Percentiles rank a stretch among this genome's conserved stretches.
These are phyloP conservation scores for Myioborus melanocephalus DNA, from an alignment of 2,797 vertebrate genomes.

Conservation along the genomic window DNA sequence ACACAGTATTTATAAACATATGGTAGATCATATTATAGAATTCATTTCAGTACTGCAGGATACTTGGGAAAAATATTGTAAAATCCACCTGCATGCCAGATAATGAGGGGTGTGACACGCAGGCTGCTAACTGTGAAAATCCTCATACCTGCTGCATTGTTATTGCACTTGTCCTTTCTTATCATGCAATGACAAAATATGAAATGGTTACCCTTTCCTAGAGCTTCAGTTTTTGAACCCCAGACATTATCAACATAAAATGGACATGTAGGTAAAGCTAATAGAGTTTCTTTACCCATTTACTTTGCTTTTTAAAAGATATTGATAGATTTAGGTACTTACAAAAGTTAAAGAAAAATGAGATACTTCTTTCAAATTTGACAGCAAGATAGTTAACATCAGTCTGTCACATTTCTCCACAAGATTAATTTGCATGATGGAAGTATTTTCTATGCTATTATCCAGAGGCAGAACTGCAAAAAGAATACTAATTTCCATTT, in stretches of 20 bases:
- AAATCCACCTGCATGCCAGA: constrained; percentile 20
- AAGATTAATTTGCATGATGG: background rate
- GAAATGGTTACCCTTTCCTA: background rate
- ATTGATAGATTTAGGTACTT: background rate
- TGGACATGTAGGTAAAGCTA: background rate
- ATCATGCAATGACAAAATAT: background rate
- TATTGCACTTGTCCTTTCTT: background rate
- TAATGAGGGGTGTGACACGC: constrained; percentile 4
- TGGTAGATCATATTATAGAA: background rate
- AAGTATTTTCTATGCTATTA: constrained; percentile 3
- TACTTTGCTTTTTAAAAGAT: background rate
- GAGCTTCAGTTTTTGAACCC: background rate
- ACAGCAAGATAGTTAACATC: background rate
- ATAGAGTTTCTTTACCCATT: background rate
- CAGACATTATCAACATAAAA: background rate
- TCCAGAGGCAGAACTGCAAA: background rate
- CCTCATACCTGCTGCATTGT: background rate
- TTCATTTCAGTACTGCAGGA: background rate
- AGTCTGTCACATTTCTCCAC: background rate
- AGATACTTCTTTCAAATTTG: background rate
- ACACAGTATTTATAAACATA: constrained; percentile 18
- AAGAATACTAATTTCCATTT: background rate
- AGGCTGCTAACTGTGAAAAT: constrained; percentile 20
- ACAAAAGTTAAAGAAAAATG: background rate
- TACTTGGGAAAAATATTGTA: background rate